Base-by-base conservation (phyloP, 1,140 invertebrate species). In the Aphis gossypii region DNA sequence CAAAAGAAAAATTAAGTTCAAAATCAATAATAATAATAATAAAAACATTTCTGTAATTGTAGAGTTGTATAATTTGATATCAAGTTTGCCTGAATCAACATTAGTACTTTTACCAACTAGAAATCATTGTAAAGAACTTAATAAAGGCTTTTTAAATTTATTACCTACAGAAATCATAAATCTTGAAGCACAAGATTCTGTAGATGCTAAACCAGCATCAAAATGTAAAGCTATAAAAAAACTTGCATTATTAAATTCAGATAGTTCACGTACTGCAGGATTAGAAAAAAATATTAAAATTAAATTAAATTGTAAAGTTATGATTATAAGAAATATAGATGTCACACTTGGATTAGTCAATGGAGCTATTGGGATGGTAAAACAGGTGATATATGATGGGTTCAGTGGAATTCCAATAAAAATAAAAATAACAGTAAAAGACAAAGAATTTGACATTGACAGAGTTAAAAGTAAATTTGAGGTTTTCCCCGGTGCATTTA, bases 291-390 rank as follows among this genome's bases (percentile, higher is more conserved):
- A 89, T 44, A 94, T 95, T 87, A 94, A 41, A 54, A 92, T 95
- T 46, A 95, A 95, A 94, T 92, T 95, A 82, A 94, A 90, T 38
- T 46, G 51, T n/a, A 94, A 94, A 90, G 93, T 95, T 21, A 95
- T 95, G 94, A 90, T 95, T 25, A 94, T 94, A 91, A 94, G 94
- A 94, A 95, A 95, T 94, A 95, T 95, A 94, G 94, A 95, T 94
- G 94, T 95, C 54, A 94, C 91, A n/a, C 46, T 94, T 84, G 94
- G 94, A 60, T 91, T 95, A 44, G 94, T 95, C 30, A 95, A 95
- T 94, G 94, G 94, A 87, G 93, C 94, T 25, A 94, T 94, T 92
- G 94, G 94, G 93, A 94, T 90, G 38, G 91, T n/a, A 82, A 88
- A 94, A 93, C 90, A 93, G 38, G 88, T 95, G 46, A 60, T 90